phyloP scores from a whole-genome alignment of 1,140 invertebrate species.

The Atta texana region DNA sequence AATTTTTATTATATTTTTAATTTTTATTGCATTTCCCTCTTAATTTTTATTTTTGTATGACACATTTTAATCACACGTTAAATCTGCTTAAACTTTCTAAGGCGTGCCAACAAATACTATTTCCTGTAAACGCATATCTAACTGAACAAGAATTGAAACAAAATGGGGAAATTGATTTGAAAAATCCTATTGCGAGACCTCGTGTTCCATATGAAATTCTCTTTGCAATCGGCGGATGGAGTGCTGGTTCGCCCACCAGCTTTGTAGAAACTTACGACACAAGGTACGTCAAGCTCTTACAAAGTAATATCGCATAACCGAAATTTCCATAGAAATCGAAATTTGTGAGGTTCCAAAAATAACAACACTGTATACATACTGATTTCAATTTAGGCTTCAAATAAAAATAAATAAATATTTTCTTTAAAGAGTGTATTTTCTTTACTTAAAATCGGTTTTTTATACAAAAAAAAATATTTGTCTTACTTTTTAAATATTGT shows the following conservation, averaged over 20 bases:
- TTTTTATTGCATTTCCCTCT: neutral
- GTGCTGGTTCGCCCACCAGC: slow-evolving; percentile 91
- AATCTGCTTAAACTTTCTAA: slow-evolving; percentile 78
- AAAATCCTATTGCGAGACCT: slow-evolving; percentile 88
- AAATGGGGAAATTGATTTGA: slow-evolving; percentile 87
- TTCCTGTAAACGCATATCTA: slow-evolving; percentile 88
- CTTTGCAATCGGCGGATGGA: slow-evolving; percentile 93
- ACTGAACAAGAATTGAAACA: slow-evolving; percentile 88
- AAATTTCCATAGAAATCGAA: slow-evolving; percentile 52
- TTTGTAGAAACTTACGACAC: slow-evolving; percentile 93
- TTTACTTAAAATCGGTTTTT: neutral
- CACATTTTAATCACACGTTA: neutral
- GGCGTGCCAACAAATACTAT: slow-evolving; percentile 89
- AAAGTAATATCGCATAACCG: slow-evolving; percentile 23
- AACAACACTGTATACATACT: neutral
- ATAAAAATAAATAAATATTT: slow-evolving; percentile 23
- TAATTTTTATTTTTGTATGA: neutral
- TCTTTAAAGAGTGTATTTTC: slow-evolving; percentile 3
- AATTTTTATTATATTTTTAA: slow-evolving; percentile 15
- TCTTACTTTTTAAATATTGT: neutral
- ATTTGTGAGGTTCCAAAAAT: slow-evolving; percentile 14
- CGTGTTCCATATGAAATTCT: slow-evolving; percentile 90
- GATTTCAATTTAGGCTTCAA: neutral
- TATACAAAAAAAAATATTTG: neutral
- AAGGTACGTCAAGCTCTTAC: slow-evolving; percentile 66